These are phyloP conservation scores for Stenoptilia bipunctidactyla DNA, from an alignment of 2,888 invertebrate species.

Conservation along the genomic window DNA sequence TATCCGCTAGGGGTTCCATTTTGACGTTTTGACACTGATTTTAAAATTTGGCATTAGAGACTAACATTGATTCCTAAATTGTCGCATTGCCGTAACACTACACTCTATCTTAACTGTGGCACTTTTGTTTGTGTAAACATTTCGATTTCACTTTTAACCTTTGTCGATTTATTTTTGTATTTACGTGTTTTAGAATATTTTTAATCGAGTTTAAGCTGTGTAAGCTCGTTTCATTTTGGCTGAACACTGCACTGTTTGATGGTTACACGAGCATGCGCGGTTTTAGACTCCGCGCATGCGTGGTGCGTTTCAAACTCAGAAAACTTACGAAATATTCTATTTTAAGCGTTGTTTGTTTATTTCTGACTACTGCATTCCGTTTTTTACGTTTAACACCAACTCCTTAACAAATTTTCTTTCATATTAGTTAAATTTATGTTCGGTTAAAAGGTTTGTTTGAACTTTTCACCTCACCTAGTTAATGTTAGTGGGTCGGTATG, in stretches of 20 bases:
- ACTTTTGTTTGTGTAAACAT: not conserved
- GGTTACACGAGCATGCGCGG: too few relatives aligned
- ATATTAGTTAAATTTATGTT: too few relatives aligned
- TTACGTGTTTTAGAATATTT: constrained; percentile 1
- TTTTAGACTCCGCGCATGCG: constrained; percentile 33
- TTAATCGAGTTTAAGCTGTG: not conserved
- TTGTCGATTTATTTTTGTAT: constrained; percentile 1
- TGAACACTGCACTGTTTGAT: too few relatives aligned
- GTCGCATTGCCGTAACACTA: constrained; percentile 43
- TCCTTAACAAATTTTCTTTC: constrained; percentile 1
- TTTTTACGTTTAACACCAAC: too few relatives aligned
- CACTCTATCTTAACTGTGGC: not conserved
- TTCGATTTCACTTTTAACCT: not conserved
- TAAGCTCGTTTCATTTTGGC: constrained; percentile 4
- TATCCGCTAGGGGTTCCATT: constrained; percentile 84
- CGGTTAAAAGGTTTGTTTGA: too few relatives aligned
- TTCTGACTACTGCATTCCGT: too few relatives aligned
- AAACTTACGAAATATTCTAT: constrained; percentile 9
- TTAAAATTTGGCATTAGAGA: constrained; percentile 38
- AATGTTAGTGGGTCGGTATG: constrained; percentile 19
- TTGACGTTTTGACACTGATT: constrained; percentile 37
- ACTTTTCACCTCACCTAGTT: too few relatives aligned
- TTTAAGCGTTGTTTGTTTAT: constrained; percentile 6
- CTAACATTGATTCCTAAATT: constrained; percentile 32
- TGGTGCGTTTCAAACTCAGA: too few relatives aligned